Evolutionary conservation across 2,888 invertebrate species (phyloP), one percentile per base, ranked within the genome.

Genomic region (Drosophila conformis): DNA sequence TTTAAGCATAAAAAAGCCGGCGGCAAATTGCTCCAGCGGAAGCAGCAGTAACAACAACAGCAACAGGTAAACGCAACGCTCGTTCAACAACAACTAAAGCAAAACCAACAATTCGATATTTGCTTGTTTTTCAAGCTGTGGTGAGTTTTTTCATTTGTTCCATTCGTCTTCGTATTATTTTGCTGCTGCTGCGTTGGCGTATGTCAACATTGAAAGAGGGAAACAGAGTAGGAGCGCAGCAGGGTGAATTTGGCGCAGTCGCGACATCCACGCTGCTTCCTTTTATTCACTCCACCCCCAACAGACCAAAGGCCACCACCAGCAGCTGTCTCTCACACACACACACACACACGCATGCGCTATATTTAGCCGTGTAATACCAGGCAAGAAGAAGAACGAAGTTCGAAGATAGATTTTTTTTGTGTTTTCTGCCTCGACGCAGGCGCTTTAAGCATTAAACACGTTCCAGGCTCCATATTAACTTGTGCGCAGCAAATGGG

Each of bases 311-410:
- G 80, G 68, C 72, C 89, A 88, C 87, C 81, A 88, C 87, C 84
- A 78, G 71, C 89, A 82, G 85, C 85, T 84, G 89, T 61, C 78
- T 71, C 72, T 67, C 76, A 82, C 84, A 48, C 89, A 61, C 83
- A 69, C 77, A 69, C 77, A 67, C 48, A 52, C 51, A 58, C 29
- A 58, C 29, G 62, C 67, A 57, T 52, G 42, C n/a, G 49, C 73
- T 78, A 78, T 80, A 61, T 69, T 57, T 78, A 80, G 80, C 27
- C 58, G 13, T 40, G 48, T 15, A 40, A 49, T 64, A 63, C 60
- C 61, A 69, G 29, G 38, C 68, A 59, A 66, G 33, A 60, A 66
- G 36, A 18, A 29, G 66, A 25, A 58, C 76, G 54, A 71, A 73
- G 74, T 69, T 75, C 38, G 56, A 66, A 69, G 74, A 79, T 73